Conservation (phyloP, 2,113 vertebrate species). For the Pampusana beccarii region DNA sequence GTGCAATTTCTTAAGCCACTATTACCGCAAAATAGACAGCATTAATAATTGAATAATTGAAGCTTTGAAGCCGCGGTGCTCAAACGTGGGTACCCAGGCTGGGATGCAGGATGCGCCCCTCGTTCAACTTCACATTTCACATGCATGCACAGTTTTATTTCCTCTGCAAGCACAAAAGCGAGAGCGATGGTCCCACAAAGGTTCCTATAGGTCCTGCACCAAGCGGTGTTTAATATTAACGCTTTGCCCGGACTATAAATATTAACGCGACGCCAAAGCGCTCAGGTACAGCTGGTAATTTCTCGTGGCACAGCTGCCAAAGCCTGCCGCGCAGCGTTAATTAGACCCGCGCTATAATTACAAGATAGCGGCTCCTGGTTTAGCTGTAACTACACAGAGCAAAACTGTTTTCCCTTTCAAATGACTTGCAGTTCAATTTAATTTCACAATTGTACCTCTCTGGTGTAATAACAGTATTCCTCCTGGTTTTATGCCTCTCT, state of each 20-base stretch:
- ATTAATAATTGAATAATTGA: background rate
- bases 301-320: slow-evolving; percentile 65
- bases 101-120: background rate
- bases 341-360: slow-evolving; percentile 58
- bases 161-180: background rate
- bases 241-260: slow-evolving; percentile 6
- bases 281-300: slow-evolving; percentile 57
- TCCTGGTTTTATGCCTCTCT: background rate
- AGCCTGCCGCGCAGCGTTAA: slow-evolving; percentile 48
- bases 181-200: background rate
- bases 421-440: slow-evolving; percentile 27
- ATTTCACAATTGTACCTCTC: slow-evolving; percentile 10
- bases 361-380: slow-evolving; percentile 32
- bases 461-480: background rate
- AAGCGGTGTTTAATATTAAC: background rate
- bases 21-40: background rate
- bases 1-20: background rate
- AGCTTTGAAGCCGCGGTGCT: background rate
- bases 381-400: slow-evolving; percentile 64
- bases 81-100: background rate
- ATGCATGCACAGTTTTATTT: background rate
- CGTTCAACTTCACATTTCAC: background rate
- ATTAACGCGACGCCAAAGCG: background rate
- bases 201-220: background rate
- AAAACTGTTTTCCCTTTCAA: slow-evolving; percentile 65